Conservation (phyloP, 2,888 invertebrate genomes). For the Cerceris ruficornis region DNA sequence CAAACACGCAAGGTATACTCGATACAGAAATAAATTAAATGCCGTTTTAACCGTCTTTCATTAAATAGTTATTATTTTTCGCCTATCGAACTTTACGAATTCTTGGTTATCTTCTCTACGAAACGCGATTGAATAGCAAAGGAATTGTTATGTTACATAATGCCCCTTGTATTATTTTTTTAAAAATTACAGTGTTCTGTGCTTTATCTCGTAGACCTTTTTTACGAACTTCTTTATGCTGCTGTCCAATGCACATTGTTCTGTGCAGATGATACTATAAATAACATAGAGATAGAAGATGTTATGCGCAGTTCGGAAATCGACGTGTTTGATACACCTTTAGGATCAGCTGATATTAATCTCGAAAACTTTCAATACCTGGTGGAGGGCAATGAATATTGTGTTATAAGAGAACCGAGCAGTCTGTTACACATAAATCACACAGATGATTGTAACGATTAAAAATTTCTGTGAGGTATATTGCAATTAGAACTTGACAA, state of each 20-base stretch:
- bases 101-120: background rate
- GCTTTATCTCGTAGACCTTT: slow-evolving; percentile 19
- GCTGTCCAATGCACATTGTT: slow-evolving; percentile 29
- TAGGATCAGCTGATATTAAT: slow-evolving; percentile 83
- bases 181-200: slow-evolving; percentile 18
- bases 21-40: slow-evolving; percentile 38
- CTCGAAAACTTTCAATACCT: slow-evolving; percentile 83
- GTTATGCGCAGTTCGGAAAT: slow-evolving; percentile 76
- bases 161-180: slow-evolving; percentile 27
- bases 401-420: slow-evolving; percentile 66
- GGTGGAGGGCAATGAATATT: slow-evolving; percentile 79
- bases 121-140: background rate
- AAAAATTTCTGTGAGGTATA: slow-evolving; percentile 54
- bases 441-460: slow-evolving; percentile 64
- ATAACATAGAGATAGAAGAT: slow-evolving; percentile 64
- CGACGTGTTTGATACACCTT: slow-evolving; percentile 84
- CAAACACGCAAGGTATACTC: slow-evolving; percentile 63
- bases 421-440: slow-evolving; percentile 63
- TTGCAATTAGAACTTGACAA: slow-evolving; percentile 17
- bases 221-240: slow-evolving; percentile 27
- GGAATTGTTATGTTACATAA: slow-evolving; percentile 8
- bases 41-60: slow-evolving; percentile 14
- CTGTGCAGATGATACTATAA: slow-evolving; percentile 59
- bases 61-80: slow-evolving; percentile 23
- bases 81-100: slow-evolving; percentile 4